These are phyloP conservation scores for Sinocyclocheilus grahami DNA, from an alignment of 2,113 vertebrate genomes.

Conservation along the genomic window DNA sequence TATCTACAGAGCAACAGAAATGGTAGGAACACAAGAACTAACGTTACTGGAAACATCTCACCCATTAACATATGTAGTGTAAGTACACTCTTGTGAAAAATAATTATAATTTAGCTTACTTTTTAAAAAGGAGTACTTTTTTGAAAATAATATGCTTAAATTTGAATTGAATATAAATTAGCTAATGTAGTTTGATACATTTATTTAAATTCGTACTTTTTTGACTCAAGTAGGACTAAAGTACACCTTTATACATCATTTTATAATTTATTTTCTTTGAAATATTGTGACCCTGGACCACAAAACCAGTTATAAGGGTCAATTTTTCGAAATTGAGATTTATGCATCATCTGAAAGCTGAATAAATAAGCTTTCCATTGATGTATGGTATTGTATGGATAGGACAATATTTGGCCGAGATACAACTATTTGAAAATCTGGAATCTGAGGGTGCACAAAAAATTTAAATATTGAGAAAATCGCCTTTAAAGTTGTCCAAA, in stretches of 20 bases:
- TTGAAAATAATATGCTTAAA: not conserved
- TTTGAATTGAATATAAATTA: not conserved
- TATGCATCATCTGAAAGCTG: too few species aligned
- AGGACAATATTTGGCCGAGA: too few species aligned
- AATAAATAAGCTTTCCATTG: too few species aligned
- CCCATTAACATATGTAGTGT: not conserved
- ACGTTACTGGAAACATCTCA: not conserved
- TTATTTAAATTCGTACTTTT: not conserved
- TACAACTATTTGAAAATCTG: too few species aligned
- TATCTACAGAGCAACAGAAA: conserved; percentile 35
- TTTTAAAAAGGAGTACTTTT: not conserved
- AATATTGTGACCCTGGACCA: not conserved
- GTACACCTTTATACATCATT: not conserved
- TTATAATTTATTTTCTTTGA: not conserved
- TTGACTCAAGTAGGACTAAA: not conserved
- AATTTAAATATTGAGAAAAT: too few species aligned
- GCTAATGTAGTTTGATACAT: not conserved
- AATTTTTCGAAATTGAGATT: too few species aligned
- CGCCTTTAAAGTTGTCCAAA: too few species aligned
- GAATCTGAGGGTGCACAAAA: too few species aligned
- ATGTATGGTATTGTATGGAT: too few species aligned
- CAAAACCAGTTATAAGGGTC: too few species aligned
- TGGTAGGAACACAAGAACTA: not conserved
- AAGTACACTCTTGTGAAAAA: not conserved
- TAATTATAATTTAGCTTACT: not conserved